These are phyloP conservation scores for Caenorhabditis remanei DNA, from an alignment of 1,140 invertebrate genomes.

Conservation along the genomic window DNA sequence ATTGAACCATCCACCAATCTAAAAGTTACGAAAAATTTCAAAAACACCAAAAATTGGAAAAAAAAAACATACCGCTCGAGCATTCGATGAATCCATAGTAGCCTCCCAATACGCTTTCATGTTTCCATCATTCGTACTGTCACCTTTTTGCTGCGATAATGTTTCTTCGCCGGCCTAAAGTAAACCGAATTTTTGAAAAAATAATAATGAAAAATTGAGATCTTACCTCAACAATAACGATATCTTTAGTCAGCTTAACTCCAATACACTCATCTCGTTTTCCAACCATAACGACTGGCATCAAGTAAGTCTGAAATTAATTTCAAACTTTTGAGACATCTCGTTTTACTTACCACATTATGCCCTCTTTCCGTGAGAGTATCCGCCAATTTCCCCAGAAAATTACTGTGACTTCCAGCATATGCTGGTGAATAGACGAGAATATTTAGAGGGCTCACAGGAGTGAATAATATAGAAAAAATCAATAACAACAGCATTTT, in stretches of 20 bases:
- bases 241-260: constrained; percentile 8
- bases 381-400: constrained; percentile 27
- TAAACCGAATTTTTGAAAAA: neutral
- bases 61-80: neutral
- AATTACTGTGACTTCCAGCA: constrained; percentile 23
- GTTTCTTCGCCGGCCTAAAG: neutral
- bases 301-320: constrained; percentile 18
- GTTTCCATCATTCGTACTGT: neutral
- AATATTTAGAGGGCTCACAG: neutral
- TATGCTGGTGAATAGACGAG: constrained; percentile 11
- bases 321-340: neutral
- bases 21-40: neutral
- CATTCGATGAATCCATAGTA: neutral
- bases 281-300: constrained; percentile 9
- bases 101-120: neutral
- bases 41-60: neutral
- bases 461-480: neutral
- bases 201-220: neutral
- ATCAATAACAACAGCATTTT: neutral
- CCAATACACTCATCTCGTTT: constrained; percentile 33
- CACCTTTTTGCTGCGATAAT: neutral
- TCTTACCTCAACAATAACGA: constrained; percentile 16
- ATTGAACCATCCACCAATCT: neutral
- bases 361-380: neutral
- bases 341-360: constrained; percentile 38